Conservation (phyloP, 2,797 vertebrate species). For the Sebastes jordani region DNA sequence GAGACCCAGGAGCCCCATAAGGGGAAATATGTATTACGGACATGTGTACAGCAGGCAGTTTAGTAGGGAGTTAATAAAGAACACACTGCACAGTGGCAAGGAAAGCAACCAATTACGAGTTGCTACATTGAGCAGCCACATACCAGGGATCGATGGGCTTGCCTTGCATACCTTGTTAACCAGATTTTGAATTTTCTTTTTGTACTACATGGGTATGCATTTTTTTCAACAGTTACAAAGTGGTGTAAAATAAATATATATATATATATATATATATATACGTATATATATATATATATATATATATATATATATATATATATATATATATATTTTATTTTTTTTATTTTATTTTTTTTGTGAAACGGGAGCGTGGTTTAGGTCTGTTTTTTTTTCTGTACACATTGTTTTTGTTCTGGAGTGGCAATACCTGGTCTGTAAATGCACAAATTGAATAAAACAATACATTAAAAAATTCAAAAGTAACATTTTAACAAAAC, state of each 20-base stretch:
- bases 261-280: not conserved
- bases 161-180: not conserved
- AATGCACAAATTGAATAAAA: no score
- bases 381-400: no score
- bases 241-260: conserved; percentile 1
- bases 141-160: not conserved
- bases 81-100: not conserved
- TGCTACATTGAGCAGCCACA: not conserved
- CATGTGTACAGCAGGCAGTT: conserved; percentile 1
- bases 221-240: not conserved
- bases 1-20: not conserved
- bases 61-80: not conserved
- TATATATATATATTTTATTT: not conserved
- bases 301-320: not conserved
- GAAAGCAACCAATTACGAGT: not conserved
- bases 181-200: not conserved
- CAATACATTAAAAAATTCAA: accelerated
- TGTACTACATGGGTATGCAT: not conserved
- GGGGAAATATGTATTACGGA: not conserved
- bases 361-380: no score
- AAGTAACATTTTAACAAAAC: conserved; percentile 14
- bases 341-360: no score
- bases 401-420: no score
- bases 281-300: not conserved
- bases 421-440: no score